phyloP scores from a whole-genome alignment of 2,888 invertebrate genomes.

The Apotomis turbidana region DNA sequence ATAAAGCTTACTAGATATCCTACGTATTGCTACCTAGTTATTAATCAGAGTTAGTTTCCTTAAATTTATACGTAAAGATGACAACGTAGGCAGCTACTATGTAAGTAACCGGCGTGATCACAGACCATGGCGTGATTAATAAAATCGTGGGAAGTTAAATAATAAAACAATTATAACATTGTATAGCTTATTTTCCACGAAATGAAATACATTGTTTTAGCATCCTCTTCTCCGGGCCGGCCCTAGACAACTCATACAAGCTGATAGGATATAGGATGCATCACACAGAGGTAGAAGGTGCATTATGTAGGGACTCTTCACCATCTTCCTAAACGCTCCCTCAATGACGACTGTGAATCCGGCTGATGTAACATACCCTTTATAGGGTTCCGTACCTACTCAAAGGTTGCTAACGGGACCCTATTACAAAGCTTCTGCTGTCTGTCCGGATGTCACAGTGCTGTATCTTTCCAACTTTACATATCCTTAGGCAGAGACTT shows the following conservation, averaged over 20 bases:
- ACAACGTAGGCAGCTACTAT: not conserved
- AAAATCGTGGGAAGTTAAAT: not conserved
- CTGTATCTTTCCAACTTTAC: too few relatives aligned
- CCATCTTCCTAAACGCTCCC: too few relatives aligned
- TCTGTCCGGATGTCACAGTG: too few relatives aligned
- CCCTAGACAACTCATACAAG: not conserved
- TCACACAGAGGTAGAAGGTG: too few relatives aligned
- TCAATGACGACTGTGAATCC: too few relatives aligned
- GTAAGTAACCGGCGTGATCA: not conserved
- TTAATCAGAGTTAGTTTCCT: not conserved
- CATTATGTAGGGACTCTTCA: not conserved
- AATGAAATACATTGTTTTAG: not conserved
- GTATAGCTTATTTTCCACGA: not conserved
- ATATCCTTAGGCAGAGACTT: too few relatives aligned
- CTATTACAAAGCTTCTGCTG: too few relatives aligned
- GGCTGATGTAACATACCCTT: too few relatives aligned
- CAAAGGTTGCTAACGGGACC: too few relatives aligned
- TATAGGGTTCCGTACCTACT: too few relatives aligned
- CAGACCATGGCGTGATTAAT: not conserved
- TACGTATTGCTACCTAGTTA: not conserved
- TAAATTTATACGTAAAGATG: not conserved
- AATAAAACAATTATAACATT: not conserved
- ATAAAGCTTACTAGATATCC: too few relatives aligned
- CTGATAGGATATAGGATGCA: not conserved
- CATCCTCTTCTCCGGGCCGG: not conserved